Percentiles rank a stretch among this genome's conserved stretches.
phyloP scores from a whole-genome alignment of 2,888 invertebrate species.

The Philopedon plagiatum region DNA sequence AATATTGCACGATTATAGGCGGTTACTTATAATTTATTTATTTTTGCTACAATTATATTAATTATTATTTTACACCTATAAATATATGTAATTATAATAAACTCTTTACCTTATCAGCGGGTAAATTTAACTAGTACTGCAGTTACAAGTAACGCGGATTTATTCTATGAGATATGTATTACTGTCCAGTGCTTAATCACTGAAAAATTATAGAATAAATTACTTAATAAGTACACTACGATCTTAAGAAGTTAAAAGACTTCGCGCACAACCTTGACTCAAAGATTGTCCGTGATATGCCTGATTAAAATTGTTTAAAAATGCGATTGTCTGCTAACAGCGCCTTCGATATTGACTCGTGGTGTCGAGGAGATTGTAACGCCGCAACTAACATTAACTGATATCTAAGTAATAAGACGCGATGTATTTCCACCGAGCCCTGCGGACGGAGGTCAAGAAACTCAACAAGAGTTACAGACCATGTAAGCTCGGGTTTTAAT shows the following conservation, averaged over 20 bases:
- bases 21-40: slow-evolving; percentile 51
- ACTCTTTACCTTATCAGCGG: slow-evolving; percentile 3
- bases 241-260: slow-evolving; percentile 34
- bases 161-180: slow-evolving; percentile 36
- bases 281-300: slow-evolving; percentile 46
- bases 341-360: slow-evolving; percentile 44
- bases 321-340: slow-evolving; percentile 42
- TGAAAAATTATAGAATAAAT: slow-evolving; percentile 12
- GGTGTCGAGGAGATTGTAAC: slow-evolving; percentile 43
- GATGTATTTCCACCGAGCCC: slow-evolving; percentile 38
- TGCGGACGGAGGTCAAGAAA: slow-evolving; percentile 50
- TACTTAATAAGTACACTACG: slow-evolving; percentile 21
- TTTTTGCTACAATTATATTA: slow-evolving; percentile 27
- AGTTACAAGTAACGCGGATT: slow-evolving; percentile 18
- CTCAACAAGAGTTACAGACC: slow-evolving; percentile 41
- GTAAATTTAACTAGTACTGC: slow-evolving; percentile 21
- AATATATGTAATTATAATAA: slow-evolving; percentile 7
- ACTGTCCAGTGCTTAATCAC: slow-evolving; percentile 17
- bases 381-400: slow-evolving; percentile 42
- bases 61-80: not conserved
- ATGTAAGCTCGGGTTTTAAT: slow-evolving; percentile 40
- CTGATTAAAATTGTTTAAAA: slow-evolving; percentile 31
- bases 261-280: slow-evolving; percentile 47
- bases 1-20: slow-evolving; percentile 66
- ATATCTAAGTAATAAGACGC: slow-evolving; percentile 34